Base-by-base conservation (phyloP, 2,888 invertebrate genomes). In the Dynastes grantii region DNA sequence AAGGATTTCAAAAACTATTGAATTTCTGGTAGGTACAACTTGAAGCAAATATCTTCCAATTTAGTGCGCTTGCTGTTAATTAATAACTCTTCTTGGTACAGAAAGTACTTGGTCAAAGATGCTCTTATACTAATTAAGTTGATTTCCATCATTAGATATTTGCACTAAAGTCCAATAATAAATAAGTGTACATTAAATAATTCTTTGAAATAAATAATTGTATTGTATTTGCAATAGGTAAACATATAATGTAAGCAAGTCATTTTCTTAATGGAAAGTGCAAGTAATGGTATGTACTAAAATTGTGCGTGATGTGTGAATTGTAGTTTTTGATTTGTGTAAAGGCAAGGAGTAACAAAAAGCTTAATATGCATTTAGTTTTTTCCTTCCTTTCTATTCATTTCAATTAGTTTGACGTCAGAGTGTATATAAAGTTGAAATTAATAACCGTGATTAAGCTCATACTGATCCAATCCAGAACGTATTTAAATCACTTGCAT, bases 401-500 rank as follows among this genome's bases (percentile, higher is more conserved):
- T 37, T 71, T 27, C 58, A 71, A 71, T 71, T 71, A 71, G 16
- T 71, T 22, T 22, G 49, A 16, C 55, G 71, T 55, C 71, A 37
- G 71, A 58, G 58, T 29, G 55, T 16, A 29, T 32, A 37, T 32
- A 37, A 55, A 37, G 32, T 22, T 32, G 53, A 55, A 58, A 71
- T 71, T 71, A 71, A 55, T 37, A 37, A 55, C 16, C 71, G 58
- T 71, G 71, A 71, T 58, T 55, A 58, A 32, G 71, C 58, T 71
- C 32, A 55, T 37, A 55, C 16, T 22, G 22, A 22, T 58, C 27
- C n/a, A 58, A 3, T 58, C 55, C 45, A 40, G 5, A 22, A 8
- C 9, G 13, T 64, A 45, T 32, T 67, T 2, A 45, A 22, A 67
- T 67, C 22, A 22, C 55, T 3, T 2, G 22, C 55, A 58, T 22